A percentile compares a stretch with the other conserved stretches of the same genome.
Conservation (phyloP, 1,140 invertebrate species). For the Holcopasites calliopsidis region DNA sequence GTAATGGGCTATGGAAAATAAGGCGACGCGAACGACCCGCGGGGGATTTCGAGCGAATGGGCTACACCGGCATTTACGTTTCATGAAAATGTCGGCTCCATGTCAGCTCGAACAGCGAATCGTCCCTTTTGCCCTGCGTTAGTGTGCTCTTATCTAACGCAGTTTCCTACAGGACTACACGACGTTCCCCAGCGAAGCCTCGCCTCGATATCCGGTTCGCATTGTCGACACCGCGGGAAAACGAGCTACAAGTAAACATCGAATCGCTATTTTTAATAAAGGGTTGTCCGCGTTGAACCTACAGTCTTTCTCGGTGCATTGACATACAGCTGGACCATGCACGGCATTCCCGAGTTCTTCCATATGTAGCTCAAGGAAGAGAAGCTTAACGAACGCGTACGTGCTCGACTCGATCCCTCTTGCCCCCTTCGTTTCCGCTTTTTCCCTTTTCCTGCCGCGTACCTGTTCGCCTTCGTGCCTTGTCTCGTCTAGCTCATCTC, state of each 20-base stretch:
- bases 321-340: not conserved
- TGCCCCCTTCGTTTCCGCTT: not conserved
- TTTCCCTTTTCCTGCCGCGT: not conserved
- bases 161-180: conserved; percentile 45
- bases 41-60: conserved; percentile 30
- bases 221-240: too few relatives aligned
- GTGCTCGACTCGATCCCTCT: not conserved
- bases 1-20: conserved; percentile 42
- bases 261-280: conserved; percentile 28
- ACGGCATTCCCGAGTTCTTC: conserved; percentile 1
- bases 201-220: not conserved
- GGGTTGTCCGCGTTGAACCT: not conserved
- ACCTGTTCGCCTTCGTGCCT: not conserved
- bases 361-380: conserved; percentile 33
- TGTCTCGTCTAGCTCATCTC: too few relatives aligned
- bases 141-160: conserved; percentile 42
- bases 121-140: conserved; percentile 34
- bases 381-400: conserved; percentile 14
- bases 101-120: conserved; percentile 34
- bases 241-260: too few relatives aligned
- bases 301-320: not conserved
- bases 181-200: not conserved
- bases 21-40: conserved; percentile 29
- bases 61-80: conserved; percentile 46
- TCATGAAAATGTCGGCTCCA: conserved; percentile 31